Evolutionary conservation across 2,888 invertebrate genomes (phyloP), one percentile per base, ranked within the genome.

Genomic region (Ennomos fuscantarius): DNA sequence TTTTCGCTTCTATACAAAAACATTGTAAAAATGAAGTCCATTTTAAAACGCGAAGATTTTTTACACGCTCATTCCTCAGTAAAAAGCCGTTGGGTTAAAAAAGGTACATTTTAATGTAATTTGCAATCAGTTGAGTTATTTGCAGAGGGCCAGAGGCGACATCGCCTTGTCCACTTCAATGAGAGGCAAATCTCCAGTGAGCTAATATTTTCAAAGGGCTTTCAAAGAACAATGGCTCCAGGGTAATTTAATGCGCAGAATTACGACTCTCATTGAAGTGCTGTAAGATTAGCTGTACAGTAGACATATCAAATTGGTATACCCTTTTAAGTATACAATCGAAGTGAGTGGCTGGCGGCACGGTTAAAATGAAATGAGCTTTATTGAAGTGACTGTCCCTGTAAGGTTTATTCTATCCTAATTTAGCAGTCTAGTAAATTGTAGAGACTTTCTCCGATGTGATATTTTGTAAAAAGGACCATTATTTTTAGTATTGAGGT

Each of bases 81-180:
- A 69, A 64, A 72, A 70, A 70, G 70, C 63, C 63, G 63, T 52
- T 42, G 55, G 68, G 68, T 66, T 71, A 65, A 70, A 71, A 24
- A 69, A 66, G 66, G 63, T 70, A 77, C 67, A 69, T 73, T 78
- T 72, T 76, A 77, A 80, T 78, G 71, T 72, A 64, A 77, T 81
- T 81, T 72, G 69, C 72, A 81, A 79, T 79, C 70, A 75, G 74
- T 73, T 66, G 65, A 65, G 66, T 66, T 70, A 72, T 70, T 68
- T 68, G 60, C 62, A 42, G 60, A 69, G 72, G 69, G 67, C 59
- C 43, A 43, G 59, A 53, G 61, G 62, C 68, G 73, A 73, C 73
- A 74, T 74, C 70, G 74, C 74, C 70, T 62, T 65, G 69, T 55
- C 69, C 72, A 70, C 70, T 73, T 64, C 60, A 69, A 58, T 63